Conservation (phyloP, 2,888 invertebrate genomes). For the Ligdia adustata region DNA sequence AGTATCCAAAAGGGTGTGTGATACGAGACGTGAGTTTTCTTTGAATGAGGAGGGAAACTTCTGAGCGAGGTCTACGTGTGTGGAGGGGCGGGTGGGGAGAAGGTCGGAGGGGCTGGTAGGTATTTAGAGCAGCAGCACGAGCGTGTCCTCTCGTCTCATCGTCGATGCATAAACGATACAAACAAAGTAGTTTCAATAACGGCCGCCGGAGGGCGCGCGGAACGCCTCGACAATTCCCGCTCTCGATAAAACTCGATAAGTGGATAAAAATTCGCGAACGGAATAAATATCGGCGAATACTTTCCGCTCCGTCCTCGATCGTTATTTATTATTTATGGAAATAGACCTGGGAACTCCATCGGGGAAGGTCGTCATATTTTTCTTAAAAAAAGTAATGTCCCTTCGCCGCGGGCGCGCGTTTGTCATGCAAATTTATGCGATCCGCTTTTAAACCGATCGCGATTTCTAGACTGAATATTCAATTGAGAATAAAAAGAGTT, state of each 20-base stretch:
- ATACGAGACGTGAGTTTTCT: background rate
- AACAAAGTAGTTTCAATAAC: constrained; percentile 30
- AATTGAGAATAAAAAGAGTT: constrained; percentile 62
- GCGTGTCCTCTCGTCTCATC: constrained; percentile 17
- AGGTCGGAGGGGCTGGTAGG: too few relatives aligned
- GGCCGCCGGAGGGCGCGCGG: constrained; percentile 22
- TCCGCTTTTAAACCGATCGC: constrained; percentile 77
- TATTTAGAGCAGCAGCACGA: background rate
- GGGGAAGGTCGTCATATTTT: constrained; percentile 80
- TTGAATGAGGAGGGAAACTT: too few relatives aligned
- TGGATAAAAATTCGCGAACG: constrained; percentile 75
- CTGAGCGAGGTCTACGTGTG: too few relatives aligned
- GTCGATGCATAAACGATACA: constrained; percentile 28
- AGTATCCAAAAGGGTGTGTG: too few relatives aligned
- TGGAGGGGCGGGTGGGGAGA: too few relatives aligned
- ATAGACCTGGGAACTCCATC: constrained; percentile 77
- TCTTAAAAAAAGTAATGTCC: constrained; percentile 80
- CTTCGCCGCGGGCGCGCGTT: constrained; percentile 63
- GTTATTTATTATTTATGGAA: constrained; percentile 83
- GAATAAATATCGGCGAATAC: constrained; percentile 76
- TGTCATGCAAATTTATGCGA: constrained; percentile 82
- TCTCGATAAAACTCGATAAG: constrained; percentile 65
- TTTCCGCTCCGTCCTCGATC: constrained; percentile 74
- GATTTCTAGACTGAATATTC: constrained; percentile 76
- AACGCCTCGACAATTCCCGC: constrained; percentile 31